Percentiles rank a stretch among this genome's conserved stretches.
phyloP scores from a whole-genome alignment of 2,113 vertebrate genomes.

The Pedetes capensis region DNA sequence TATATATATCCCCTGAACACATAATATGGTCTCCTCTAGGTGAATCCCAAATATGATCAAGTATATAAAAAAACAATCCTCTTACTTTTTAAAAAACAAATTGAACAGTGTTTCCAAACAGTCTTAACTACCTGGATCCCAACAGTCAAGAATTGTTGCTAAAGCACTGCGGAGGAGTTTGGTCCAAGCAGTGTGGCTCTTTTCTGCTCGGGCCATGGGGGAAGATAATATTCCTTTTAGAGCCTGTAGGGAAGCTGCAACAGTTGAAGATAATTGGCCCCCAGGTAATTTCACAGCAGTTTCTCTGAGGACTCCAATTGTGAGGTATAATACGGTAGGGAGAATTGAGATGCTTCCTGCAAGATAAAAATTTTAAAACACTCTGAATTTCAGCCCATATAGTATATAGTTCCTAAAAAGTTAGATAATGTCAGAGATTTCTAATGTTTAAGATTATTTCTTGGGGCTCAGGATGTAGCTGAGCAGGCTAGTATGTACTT shows the following conservation, averaged over 20 bases:
- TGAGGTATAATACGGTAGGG: conserved; percentile 93
- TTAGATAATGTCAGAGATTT: neutral
- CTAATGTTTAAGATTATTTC: neutral
- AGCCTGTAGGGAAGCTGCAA: conserved; percentile 88
- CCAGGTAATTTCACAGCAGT: conserved; percentile 82
- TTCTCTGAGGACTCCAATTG: conserved; percentile 91
- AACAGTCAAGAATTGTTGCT: conserved; percentile 87
- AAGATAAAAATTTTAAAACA: conserved; percentile 48
- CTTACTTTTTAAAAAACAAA: conserved; percentile 24
- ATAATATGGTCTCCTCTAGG: neutral
- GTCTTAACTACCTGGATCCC: conserved; percentile 85
- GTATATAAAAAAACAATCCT: neutral
- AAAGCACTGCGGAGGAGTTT: conserved; percentile 89
- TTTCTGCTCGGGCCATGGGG: conserved; percentile 93
- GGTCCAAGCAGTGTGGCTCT: conserved; percentile 90
- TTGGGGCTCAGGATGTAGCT: neutral
- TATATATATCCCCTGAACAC: neutral
- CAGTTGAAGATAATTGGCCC: conserved; percentile 79
- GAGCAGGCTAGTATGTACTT: neutral
- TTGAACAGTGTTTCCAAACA: neutral
- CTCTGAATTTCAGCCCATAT: neutral
- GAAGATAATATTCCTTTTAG: conserved; percentile 89
- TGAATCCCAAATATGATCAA: neutral
- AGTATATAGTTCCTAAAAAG: neutral
- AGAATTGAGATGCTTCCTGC: conserved; percentile 95